Evolutionary conservation across 2,113 vertebrate genomes (phyloP), one percentile per base, ranked within the genome.

Genomic region (Salvator merianae): DNA sequence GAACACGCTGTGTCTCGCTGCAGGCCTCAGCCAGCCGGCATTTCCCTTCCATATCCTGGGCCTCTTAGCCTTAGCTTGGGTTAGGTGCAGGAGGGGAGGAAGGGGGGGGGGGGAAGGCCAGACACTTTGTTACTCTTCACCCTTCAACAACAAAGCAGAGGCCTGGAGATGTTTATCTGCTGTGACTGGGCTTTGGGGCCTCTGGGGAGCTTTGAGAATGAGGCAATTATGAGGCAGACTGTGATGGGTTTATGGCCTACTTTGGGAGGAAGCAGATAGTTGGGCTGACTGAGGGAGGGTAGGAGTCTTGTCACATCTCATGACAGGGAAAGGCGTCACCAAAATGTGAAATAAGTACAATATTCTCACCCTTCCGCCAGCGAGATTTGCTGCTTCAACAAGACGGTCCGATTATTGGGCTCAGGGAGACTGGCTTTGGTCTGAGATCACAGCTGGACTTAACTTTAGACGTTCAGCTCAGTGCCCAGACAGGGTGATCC

Each of bases 141-240:
- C 53, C 70, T 62, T 72, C 83, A 73, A 77, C 85, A 86, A 86
- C 85, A 86, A 86, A 86, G 85, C 80, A 5, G 38, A 53, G 74
- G n/a, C 79, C n/a, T 18, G 50, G 85, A 86, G 80, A 82, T 86
- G 80, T 82, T 86, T 86, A 86, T 86, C 85, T 78, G 80, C 66
- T 53, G 53, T 72, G 74, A 50, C 85, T 82, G 50, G 53, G 79
- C 53, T 72, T 30, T 30, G 79, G 80, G 85, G 79, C 53, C 74
- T 82, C 80, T 71, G 40, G 85, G 79, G 74, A 53, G 38, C 74
- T 82, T 47, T 36, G 76, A 65, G 74, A 74, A 77, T 50, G 73
- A 53, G 80, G 75, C 85, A 82, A 82, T 86, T 86, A 86, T 5
- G 74, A 71, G 75, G 55, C 85, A 78, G 80, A 62, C 85, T 36